phyloP scores from a whole-genome alignment of 2,113 vertebrate species.

The Ageneiosus marmoratus region DNA sequence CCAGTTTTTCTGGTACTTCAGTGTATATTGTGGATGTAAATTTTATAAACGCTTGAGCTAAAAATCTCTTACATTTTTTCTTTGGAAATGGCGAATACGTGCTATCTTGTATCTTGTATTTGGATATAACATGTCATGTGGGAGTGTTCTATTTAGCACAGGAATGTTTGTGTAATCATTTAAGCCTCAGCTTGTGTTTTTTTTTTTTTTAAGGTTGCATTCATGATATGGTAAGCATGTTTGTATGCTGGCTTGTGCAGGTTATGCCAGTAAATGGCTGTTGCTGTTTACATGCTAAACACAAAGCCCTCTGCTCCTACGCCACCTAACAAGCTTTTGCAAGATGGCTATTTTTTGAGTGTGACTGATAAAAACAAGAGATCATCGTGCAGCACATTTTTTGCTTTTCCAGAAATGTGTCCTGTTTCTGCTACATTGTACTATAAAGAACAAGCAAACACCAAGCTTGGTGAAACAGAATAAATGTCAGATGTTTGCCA shows the following conservation, averaged over 20 bases:
- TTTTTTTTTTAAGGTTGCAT: slow-evolving; percentile 12
- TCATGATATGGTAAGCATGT: slow-evolving; percentile 27
- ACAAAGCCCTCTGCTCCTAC: slow-evolving; percentile 48
- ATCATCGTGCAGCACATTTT: slow-evolving; percentile 28
- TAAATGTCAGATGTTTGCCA: background rate
- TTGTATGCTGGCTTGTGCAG: slow-evolving; percentile 23
- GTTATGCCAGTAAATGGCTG: slow-evolving; percentile 31
- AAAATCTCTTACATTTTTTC: background rate
- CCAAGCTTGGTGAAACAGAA: slow-evolving; percentile 12
- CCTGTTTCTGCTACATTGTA: slow-evolving; percentile 17
- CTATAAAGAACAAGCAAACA: background rate
- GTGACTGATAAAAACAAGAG: slow-evolving; percentile 40
- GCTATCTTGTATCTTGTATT: background rate
- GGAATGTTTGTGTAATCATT: slow-evolving; percentile 28
- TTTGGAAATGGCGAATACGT: too few species aligned
- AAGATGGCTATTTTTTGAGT: slow-evolving; percentile 9
- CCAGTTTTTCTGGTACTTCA: too few species aligned
- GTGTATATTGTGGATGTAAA: background rate
- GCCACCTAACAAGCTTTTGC: slow-evolving; percentile 44
- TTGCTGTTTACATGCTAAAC: slow-evolving; percentile 37
- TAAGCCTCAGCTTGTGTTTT: slow-evolving; percentile 1
- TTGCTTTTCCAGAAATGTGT: slow-evolving; percentile 23
- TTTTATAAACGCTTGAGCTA: background rate
- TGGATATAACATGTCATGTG: background rate
- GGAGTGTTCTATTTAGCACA: background rate